Evolutionary conservation across 1,140 invertebrate genomes (phyloP).

Genomic region (Trichomalopsis sarcophagae): DNA sequence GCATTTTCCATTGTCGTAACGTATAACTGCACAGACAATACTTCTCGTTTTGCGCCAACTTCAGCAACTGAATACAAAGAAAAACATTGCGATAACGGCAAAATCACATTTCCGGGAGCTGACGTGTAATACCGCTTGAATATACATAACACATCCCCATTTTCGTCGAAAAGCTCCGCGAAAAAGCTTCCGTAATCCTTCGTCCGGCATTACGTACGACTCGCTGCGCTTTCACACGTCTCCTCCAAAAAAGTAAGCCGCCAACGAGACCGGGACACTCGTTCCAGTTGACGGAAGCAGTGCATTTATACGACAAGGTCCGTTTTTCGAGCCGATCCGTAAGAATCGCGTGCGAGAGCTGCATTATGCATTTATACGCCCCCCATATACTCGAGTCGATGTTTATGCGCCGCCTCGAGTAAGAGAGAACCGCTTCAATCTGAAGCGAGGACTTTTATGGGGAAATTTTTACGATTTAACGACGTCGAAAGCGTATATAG

Average conservation of each 20-base stretch:
- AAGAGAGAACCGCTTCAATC: neutral
- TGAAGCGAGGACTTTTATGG: constrained; percentile 30
- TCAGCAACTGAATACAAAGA: too few species aligned
- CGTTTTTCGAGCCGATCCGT: neutral
- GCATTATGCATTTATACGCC: constrained; percentile 33
- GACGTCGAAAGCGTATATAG: neutral
- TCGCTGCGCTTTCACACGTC: neutral
- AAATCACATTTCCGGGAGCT: too few species aligned
- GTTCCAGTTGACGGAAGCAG: neutral
- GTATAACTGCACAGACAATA: too few species aligned
- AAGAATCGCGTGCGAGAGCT: constrained; percentile 13
- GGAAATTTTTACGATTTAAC: constrained; percentile 34
- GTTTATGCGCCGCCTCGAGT: constrained; percentile 13
- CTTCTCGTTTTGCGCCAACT: too few species aligned
- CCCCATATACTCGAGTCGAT: constrained; percentile 5
- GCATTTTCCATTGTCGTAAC: too few species aligned
- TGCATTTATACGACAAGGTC: neutral
- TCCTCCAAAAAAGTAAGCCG: neutral
- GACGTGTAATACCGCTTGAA: too few species aligned
- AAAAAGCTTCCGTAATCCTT: neutral
- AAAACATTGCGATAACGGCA: too few species aligned
- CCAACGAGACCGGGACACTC: neutral
- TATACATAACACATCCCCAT: too few species aligned
- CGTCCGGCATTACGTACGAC: neutral
- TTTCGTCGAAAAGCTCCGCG: too few species aligned